Conservation (phyloP, 2,797 vertebrate genomes). For the Xiphophorus birchmanni region DNA sequence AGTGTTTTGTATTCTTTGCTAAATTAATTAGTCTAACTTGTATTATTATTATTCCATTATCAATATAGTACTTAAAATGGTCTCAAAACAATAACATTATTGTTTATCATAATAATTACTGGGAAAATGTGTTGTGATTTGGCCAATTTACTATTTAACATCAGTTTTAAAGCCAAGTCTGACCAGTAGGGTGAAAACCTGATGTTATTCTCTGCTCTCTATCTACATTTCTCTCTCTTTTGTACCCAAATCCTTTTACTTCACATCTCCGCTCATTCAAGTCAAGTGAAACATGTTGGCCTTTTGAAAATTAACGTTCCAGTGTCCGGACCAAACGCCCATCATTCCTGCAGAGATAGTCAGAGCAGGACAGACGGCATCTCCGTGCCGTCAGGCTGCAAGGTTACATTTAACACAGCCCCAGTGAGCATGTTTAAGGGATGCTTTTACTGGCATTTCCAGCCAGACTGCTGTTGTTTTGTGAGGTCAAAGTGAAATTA, state of each 20-base stretch:
- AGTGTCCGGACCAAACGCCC: slow-evolving; percentile 66
- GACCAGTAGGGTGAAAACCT: not conserved
- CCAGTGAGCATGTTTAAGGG: slow-evolving; percentile 56
- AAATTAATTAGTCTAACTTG: too few species aligned
- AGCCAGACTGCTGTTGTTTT: slow-evolving; percentile 72
- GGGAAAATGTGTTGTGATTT: not conserved
- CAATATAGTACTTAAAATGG: too few species aligned
- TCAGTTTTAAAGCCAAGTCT: not conserved
- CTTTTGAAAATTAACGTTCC: slow-evolving; percentile 44
- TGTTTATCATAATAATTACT: too few species aligned
- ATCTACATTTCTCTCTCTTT: slow-evolving; percentile 34
- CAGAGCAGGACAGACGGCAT: slow-evolving; percentile 39
- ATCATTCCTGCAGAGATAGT: slow-evolving; percentile 41
- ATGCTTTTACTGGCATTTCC: slow-evolving; percentile 69
- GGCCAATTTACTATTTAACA: not conserved
- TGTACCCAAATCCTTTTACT: slow-evolving; percentile 56
- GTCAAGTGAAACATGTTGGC: slow-evolving; percentile 50
- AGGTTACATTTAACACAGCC: slow-evolving; percentile 77
- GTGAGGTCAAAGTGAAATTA: slow-evolving; percentile 79
- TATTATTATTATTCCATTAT: too few species aligned
- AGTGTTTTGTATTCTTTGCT: too few species aligned
- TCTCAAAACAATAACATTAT: too few species aligned
- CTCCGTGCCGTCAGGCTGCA: slow-evolving; percentile 47
- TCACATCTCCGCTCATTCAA: slow-evolving; percentile 56
- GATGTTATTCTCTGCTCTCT: slow-evolving; percentile 32